Percentiles rank a stretch among this genome's conserved stretches.
Conservation (phyloP, 2,113 vertebrate species). For the Oriolus oriolus region DNA sequence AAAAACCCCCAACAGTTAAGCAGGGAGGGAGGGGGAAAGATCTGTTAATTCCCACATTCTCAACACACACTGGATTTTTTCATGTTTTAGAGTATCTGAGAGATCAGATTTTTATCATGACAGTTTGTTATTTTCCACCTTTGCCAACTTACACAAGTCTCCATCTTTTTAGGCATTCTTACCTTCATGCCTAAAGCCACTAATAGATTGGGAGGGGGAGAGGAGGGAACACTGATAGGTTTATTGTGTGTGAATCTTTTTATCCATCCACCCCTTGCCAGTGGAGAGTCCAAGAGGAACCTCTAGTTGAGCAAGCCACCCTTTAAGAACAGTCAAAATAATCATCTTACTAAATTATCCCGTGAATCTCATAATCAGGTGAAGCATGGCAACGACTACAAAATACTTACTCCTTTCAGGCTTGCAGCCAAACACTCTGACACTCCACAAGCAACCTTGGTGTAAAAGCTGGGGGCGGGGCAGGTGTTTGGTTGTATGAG, state of each 20-base stretch:
- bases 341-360: background rate
- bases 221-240: fast-evolving
- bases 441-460: background rate
- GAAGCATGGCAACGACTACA: background rate
- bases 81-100: background rate
- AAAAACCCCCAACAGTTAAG: background rate
- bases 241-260: background rate
- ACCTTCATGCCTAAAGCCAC: background rate
- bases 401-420: background rate
- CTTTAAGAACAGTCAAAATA: background rate
- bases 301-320: background rate
- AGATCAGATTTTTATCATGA: background rate
- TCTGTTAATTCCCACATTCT: background rate
- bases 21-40: fast-evolving
- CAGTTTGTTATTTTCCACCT: background rate
- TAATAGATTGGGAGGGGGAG: fast-evolving
- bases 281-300: background rate
- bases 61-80: background rate
- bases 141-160: background rate
- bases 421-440: background rate
- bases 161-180: background rate
- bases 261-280: background rate
- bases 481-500: fast-evolving
- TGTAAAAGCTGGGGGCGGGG: background rate
- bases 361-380: background rate